Conservation (phyloP, 2,888 invertebrate genomes). For the Quadriops clusia region DNA sequence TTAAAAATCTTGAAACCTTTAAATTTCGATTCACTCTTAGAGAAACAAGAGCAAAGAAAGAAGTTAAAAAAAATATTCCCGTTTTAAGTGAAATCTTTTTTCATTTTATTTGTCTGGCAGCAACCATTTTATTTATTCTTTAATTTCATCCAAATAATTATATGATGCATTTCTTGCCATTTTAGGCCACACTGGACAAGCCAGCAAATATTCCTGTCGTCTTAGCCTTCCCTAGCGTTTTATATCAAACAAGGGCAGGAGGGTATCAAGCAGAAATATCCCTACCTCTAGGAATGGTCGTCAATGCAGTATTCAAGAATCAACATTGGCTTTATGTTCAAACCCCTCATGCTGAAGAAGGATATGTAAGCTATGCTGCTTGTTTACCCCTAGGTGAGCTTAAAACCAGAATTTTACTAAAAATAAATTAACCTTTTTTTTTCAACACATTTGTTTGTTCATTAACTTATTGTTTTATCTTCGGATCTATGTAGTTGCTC, state of each 20-base stretch:
- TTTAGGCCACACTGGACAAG: constrained; percentile 61
- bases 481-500: no score
- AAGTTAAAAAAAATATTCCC: constrained; percentile 1
- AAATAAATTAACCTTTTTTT: no score
- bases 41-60: no score
- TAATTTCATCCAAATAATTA: constrained; percentile 3
- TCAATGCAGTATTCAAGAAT: constrained; percentile 77
- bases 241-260: constrained; percentile 63
- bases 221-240: constrained; percentile 57
- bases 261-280: constrained; percentile 55
- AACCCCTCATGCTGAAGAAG: constrained; percentile 75
- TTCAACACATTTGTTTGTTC: no score
- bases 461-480: no score
- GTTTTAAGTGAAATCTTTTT: not conserved
- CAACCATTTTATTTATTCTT: constrained; percentile 1
- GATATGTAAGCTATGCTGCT: constrained; percentile 65
- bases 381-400: constrained; percentile 59
- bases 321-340: constrained; percentile 77
- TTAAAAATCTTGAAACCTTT: no score
- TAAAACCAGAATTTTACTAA: no score
- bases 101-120: not conserved
- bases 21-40: no score
- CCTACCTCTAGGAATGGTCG: constrained; percentile 70
- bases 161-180: no score
- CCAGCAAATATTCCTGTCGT: constrained; percentile 82